Evolutionary conservation across 2,888 invertebrate genomes (phyloP).

Genomic region (Callosobruchus maculatus): DNA sequence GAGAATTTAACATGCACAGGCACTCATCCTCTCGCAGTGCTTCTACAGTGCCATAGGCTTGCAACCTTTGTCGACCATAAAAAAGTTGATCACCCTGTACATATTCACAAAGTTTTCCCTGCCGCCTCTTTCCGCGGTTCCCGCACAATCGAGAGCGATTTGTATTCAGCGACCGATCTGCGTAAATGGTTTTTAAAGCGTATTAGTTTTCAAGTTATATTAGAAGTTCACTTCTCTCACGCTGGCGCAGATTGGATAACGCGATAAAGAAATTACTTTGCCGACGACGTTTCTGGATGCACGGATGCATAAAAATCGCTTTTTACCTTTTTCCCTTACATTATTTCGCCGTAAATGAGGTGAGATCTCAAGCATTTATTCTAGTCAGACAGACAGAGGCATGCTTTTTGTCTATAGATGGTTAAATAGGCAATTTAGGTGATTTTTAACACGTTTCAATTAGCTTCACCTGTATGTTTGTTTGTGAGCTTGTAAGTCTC

Average conservation of each 20-base stretch:
- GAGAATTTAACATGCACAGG: too few species aligned
- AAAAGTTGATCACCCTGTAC: too few species aligned
- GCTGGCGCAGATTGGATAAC: background rate
- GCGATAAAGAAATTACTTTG: background rate
- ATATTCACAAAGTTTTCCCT: background rate
- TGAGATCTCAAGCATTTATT: too few species aligned
- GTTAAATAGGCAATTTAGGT: too few species aligned
- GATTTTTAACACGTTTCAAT: too few species aligned
- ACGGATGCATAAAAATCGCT: background rate
- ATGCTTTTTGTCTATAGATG: too few species aligned
- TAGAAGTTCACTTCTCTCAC: background rate
- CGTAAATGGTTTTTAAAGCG: background rate
- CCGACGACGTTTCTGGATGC: background rate
- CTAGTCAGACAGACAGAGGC: too few species aligned
- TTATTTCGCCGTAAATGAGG: background rate
- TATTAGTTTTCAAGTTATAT: background rate
- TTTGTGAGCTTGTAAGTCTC: too few species aligned
- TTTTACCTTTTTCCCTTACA: background rate
- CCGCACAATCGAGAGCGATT: background rate
- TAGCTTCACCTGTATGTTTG: too few species aligned
- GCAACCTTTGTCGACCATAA: too few species aligned
- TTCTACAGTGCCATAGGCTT: too few species aligned
- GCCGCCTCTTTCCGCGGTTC: background rate
- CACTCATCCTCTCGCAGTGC: too few species aligned
- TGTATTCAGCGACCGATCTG: background rate